phyloP scores from a whole-genome alignment of 2,797 vertebrate genomes.

The Melanotaenia parkinsoni region DNA sequence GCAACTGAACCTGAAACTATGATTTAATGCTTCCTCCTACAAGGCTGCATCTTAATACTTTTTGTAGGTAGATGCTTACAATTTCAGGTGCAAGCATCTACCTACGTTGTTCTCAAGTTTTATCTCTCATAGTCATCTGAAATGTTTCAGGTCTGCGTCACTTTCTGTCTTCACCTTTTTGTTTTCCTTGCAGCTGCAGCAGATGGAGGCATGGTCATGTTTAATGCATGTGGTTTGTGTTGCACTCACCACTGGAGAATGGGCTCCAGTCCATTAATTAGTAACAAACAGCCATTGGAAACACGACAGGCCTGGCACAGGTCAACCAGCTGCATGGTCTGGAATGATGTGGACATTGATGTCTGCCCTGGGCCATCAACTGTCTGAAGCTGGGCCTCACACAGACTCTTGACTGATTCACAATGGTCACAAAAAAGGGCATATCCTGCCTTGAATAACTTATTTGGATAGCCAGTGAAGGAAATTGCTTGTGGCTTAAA shows the following conservation, averaged over 20 bases:
- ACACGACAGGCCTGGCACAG: constrained; percentile 79
- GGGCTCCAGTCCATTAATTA: constrained; percentile 86
- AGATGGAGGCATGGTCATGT: constrained; percentile 76
- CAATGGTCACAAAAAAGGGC: constrained; percentile 21
- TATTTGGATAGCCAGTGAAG: constrained; percentile 9
- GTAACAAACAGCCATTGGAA: constrained; percentile 81
- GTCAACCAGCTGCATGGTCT: constrained; percentile 74
- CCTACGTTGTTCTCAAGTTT: not conserved
- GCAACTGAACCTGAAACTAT: not conserved
- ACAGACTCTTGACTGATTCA: constrained; percentile 26
- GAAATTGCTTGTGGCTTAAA: constrained; percentile 27
- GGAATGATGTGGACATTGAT: constrained; percentile 69
- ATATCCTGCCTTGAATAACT: constrained; percentile 41
- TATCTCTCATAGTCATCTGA: not conserved
- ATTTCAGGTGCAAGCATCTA: not conserved
- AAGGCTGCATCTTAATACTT: not conserved
- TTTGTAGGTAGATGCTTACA: not conserved
- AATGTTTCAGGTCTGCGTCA: constrained; percentile 28
- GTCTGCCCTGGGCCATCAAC: constrained; percentile 62
- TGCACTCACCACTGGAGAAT: constrained; percentile 77
- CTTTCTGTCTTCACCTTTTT: constrained; percentile 55
- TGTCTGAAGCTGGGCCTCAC: constrained; percentile 55
- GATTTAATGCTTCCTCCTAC: not conserved
- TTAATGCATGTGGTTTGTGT: constrained; percentile 85
- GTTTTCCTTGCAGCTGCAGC: constrained; percentile 61